Conservation (phyloP, 2,797 vertebrate species). For the Miichthys miiuy region DNA sequence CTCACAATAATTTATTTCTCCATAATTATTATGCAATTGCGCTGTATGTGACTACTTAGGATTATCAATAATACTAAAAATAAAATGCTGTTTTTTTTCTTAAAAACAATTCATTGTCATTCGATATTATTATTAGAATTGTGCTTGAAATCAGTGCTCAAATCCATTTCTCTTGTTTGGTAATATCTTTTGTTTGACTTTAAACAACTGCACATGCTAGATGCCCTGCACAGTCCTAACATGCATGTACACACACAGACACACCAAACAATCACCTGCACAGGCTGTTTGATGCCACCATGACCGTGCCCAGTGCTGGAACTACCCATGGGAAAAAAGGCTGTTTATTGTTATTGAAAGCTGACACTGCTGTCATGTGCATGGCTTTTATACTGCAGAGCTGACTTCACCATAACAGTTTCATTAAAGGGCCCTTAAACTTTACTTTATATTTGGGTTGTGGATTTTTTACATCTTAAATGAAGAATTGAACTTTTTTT, state of each 20-base stretch:
- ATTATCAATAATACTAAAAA: too few relatives aligned
- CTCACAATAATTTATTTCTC: not conserved
- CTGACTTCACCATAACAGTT: not conserved
- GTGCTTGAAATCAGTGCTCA: not conserved
- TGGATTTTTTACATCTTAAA: not conserved
- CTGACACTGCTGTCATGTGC: slow-evolving; percentile 3
- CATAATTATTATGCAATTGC: not conserved
- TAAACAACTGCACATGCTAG: slow-evolving; percentile 5
- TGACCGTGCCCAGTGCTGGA: not conserved
- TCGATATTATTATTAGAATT: not conserved
- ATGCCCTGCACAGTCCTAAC: not conserved
- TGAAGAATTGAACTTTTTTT: not conserved
- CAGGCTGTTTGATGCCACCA: slow-evolving; percentile 15
- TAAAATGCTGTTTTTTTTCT: too few relatives aligned
- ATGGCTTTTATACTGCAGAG: slow-evolving; percentile 7
- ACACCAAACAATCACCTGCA: not conserved
- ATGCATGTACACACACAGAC: not conserved
- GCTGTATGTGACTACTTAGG: too few relatives aligned
- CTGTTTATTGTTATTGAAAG: slow-evolving; percentile 18
- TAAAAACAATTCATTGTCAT: not conserved
- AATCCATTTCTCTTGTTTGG: slow-evolving; percentile 1
- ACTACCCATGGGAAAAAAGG: not conserved
- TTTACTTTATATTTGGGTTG: not conserved
- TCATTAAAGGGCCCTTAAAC: not conserved
- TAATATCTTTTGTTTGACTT: slow-evolving; percentile 5